These are phyloP conservation scores for Arctia plantaginis DNA, from an alignment of 2,888 invertebrate genomes.

Conservation along the genomic window DNA sequence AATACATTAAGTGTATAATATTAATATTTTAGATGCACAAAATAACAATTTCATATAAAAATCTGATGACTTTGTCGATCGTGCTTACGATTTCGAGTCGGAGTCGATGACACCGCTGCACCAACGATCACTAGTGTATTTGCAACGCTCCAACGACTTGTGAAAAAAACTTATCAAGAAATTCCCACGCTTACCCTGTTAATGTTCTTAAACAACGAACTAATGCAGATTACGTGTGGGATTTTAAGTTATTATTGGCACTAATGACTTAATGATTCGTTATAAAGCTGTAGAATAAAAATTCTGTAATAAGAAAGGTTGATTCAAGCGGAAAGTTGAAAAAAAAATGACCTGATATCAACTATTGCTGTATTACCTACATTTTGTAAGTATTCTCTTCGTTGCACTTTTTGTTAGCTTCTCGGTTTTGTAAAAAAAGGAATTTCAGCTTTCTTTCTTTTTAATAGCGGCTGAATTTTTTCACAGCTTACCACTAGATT, in stretches of 20 bases:
- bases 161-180: constrained; percentile 64
- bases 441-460: constrained; percentile 46
- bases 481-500: constrained; percentile 65
- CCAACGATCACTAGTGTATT: constrained; percentile 62
- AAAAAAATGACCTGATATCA: constrained; percentile 33
- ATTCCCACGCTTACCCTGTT: constrained; percentile 69
- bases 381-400: constrained; percentile 67
- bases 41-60: constrained; percentile 32
- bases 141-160: constrained; percentile 72
- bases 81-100: constrained; percentile 44
- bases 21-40: constrained; percentile 2
- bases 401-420: constrained; percentile 58
- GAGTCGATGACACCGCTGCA: constrained; percentile 70
- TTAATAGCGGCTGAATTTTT: constrained; percentile 54
- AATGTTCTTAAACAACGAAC: constrained; percentile 36
- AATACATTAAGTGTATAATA: background rate
- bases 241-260: constrained; percentile 26
- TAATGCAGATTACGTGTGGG: constrained; percentile 36
- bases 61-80: constrained; percentile 31
- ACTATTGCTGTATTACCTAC: constrained; percentile 59
- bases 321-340: constrained; percentile 1
- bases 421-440: constrained; percentile 51
- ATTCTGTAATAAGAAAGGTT: background rate
- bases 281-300: constrained; percentile 11
- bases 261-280: constrained; percentile 14